Evolutionary conservation across 2,113 vertebrate species (phyloP).

Genomic region (Lathamus discolor): DNA sequence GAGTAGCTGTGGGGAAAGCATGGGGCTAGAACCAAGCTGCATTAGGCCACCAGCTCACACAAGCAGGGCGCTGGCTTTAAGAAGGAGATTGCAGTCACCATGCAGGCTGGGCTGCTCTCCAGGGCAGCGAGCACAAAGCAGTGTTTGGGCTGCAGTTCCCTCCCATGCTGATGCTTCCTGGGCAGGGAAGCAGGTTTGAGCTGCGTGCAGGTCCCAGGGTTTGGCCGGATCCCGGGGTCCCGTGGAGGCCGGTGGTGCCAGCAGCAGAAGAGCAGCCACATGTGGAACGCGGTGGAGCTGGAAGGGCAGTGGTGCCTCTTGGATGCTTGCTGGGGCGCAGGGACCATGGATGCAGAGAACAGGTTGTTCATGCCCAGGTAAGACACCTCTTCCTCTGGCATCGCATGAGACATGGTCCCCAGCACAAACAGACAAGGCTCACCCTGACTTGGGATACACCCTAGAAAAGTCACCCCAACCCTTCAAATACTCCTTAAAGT

Average conservation of each 20-base stretch:
- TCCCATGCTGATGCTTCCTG: neutral
- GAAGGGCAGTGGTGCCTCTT: constrained; percentile 78
- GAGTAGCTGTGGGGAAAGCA: neutral
- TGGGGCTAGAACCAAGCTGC: neutral
- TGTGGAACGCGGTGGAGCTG: constrained; percentile 79
- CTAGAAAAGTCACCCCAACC: neutral
- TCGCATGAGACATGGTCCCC: neutral
- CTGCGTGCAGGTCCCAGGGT: constrained; percentile 73
- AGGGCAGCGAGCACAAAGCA: neutral
- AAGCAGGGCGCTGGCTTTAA: fast-evolving
- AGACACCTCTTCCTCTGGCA: neutral
- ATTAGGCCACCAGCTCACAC: neutral
- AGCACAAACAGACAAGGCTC: neutral
- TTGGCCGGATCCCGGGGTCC: constrained; percentile 76
- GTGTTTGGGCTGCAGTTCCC: neutral
- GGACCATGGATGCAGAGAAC: constrained; percentile 72
- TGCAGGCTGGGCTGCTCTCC: neutral
- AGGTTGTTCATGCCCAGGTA: constrained; percentile 80
- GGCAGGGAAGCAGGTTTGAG: constrained; percentile 70
- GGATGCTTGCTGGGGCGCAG: constrained; percentile 84
- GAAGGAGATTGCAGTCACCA: neutral
- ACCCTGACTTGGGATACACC: neutral
- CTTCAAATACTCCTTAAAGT: neutral
- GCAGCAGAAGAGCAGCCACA: constrained; percentile 79
- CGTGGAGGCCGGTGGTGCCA: constrained; percentile 57